A percentile compares a stretch with the other conserved stretches of the same genome.
Evolutionary conservation across 1,140 invertebrate genomes (phyloP).

Genomic region (Musca vetustissima): DNA sequence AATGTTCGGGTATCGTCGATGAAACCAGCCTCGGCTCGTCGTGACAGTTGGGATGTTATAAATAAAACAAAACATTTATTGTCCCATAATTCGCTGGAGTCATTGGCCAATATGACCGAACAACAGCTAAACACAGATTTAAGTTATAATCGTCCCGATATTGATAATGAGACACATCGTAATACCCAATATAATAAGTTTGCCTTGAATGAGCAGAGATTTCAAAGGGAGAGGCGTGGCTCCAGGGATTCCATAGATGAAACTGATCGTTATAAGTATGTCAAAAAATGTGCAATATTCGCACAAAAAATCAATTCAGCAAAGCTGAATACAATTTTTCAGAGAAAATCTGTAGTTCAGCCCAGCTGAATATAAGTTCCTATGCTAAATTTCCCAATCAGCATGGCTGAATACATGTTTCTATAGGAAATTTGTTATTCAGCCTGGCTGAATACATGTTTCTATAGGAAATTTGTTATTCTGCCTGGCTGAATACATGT

Average conservation of each 20-base stretch:
- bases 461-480: too few species aligned
- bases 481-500: too few species aligned
- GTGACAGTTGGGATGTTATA: slow-evolving; percentile 79
- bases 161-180: slow-evolving; percentile 62
- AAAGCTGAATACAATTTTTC: too few species aligned
- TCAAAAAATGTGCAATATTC: not conserved
- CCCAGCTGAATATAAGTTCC: too few species aligned
- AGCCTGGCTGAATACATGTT: too few species aligned
- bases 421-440: too few species aligned
- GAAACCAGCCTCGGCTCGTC: slow-evolving; percentile 62
- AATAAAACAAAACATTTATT: slow-evolving; percentile 76
- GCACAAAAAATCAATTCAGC: too few species aligned
- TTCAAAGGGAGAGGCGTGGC: slow-evolving; percentile 33
- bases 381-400: too few species aligned
- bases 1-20: slow-evolving; percentile 71
- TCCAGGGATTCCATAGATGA: slow-evolving; percentile 47
- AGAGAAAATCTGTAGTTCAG: too few species aligned
- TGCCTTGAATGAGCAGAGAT: slow-evolving; percentile 49
- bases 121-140: slow-evolving; percentile 58
- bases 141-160: slow-evolving; percentile 48
- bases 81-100: slow-evolving; percentile 66
- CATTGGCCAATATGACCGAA: slow-evolving; percentile 67
- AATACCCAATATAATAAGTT: slow-evolving; percentile 65
- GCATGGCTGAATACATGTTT: too few species aligned
- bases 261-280: slow-evolving; percentile 47